Conservation (phyloP, 2,113 vertebrate genomes). For the Synodontis membranacea region DNA sequence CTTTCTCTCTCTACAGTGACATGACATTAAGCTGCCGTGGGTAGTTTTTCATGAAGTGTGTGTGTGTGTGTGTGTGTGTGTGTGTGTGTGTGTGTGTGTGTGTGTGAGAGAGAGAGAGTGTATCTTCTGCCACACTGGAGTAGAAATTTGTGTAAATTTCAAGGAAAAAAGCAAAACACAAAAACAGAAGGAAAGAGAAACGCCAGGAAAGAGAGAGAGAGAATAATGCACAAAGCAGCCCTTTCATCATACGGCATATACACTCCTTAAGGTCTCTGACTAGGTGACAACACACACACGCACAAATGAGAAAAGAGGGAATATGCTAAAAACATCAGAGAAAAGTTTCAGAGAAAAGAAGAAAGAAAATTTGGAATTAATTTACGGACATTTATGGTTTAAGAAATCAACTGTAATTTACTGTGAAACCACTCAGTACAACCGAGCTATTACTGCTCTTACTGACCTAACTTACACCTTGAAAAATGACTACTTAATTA, state of each 20-base stretch:
- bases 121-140: conserved; percentile 17
- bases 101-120: background rate
- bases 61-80: background rate
- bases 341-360: no score
- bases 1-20: background rate
- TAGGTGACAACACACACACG: background rate
- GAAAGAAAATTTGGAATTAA: background rate
- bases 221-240: background rate
- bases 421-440: background rate
- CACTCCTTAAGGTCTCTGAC: background rate
- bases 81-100: conserved; percentile 4
- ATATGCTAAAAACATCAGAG: background rate
- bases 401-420: background rate
- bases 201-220: background rate
- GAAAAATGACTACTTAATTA: no score
- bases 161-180: conserved; percentile 4
- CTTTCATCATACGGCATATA: background rate
- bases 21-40: background rate
- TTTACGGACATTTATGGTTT: background rate
- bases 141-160: background rate
- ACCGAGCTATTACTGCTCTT: background rate
- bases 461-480: background rate
- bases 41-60: background rate
- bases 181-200: background rate
- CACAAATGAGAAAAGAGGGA: background rate